phyloP scores from a whole-genome alignment of 2,888 invertebrate genomes.

The Piscicola geometra region DNA sequence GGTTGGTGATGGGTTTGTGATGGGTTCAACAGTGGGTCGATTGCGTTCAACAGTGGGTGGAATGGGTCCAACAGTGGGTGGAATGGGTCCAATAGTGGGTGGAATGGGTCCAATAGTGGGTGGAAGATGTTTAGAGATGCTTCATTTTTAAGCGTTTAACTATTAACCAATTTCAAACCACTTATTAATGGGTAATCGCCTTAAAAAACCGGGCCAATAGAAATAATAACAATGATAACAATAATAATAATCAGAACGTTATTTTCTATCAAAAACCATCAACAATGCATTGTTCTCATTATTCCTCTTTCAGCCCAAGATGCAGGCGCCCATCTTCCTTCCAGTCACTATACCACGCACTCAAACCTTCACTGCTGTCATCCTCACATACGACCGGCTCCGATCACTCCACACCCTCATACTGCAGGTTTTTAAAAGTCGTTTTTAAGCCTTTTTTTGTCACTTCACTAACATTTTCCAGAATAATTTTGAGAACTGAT shows the following conservation, averaged over 20 bases:
- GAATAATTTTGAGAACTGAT: too few relatives aligned
- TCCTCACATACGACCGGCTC: constrained; percentile 85
- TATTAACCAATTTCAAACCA: too few relatives aligned
- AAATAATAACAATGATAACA: too few relatives aligned
- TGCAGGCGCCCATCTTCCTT: constrained; percentile 65
- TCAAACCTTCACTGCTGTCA: constrained; percentile 86
- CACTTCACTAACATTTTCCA: too few relatives aligned
- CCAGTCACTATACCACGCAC: constrained; percentile 72
- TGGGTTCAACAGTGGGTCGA: neutral
- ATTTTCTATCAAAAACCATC: neutral
- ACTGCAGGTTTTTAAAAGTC: constrained; percentile 59
- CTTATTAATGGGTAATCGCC: too few relatives aligned
- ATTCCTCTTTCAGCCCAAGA: constrained; percentile 44
- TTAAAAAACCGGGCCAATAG: too few relatives aligned
- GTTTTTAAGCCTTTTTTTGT: too few relatives aligned
- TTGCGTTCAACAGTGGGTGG: neutral
- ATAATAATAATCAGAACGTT: too few relatives aligned
- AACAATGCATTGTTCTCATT: neutral
- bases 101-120: too few relatives aligned
- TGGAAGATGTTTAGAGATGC: too few relatives aligned
- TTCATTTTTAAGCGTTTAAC: too few relatives aligned
- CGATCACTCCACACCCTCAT: constrained; percentile 82
- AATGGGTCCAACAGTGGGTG: neutral
- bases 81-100: too few relatives aligned
- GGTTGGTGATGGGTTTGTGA: neutral